Conservation (phyloP, 2,797 vertebrate species). For the Tapera naevia region DNA sequence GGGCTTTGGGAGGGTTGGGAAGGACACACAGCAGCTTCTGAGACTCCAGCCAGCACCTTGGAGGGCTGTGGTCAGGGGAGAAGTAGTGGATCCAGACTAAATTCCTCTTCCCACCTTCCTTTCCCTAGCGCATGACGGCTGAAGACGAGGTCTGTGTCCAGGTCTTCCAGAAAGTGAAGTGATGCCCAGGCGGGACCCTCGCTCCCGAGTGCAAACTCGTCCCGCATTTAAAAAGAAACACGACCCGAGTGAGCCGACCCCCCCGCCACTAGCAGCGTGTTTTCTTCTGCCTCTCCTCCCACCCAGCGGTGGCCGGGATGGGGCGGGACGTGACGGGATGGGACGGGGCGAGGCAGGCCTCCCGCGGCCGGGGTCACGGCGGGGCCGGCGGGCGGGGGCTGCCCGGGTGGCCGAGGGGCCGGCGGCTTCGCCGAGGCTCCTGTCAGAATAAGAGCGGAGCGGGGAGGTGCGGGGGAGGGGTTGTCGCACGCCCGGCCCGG, state of each 20-base stretch:
- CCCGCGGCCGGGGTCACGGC: not conserved
- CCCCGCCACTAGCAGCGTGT: not conserved
- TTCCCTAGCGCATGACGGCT: conserved; percentile 85
- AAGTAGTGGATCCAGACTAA: not conserved
- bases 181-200: not conserved
- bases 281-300: not conserved
- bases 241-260: not conserved
- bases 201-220: not conserved
- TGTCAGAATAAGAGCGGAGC: conserved; percentile 43
- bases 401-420: not conserved
- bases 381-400: not conserved
- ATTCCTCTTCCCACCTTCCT: not conserved
- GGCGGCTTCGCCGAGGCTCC: not conserved
- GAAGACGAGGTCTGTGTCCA: conserved; percentile 85
- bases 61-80: not conserved
- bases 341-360: not conserved
- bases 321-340: not conserved
- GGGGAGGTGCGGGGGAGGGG: not conserved
- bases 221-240: not conserved
- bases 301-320: not conserved
- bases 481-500: not conserved
- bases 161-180: conserved; percentile 89
- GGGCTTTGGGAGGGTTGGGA: not conserved
- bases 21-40: not conserved
- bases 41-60: not conserved